Evolutionary conservation across 2,113 vertebrate genomes (phyloP).

Genomic region (Pollimyrus isidori): DNA sequence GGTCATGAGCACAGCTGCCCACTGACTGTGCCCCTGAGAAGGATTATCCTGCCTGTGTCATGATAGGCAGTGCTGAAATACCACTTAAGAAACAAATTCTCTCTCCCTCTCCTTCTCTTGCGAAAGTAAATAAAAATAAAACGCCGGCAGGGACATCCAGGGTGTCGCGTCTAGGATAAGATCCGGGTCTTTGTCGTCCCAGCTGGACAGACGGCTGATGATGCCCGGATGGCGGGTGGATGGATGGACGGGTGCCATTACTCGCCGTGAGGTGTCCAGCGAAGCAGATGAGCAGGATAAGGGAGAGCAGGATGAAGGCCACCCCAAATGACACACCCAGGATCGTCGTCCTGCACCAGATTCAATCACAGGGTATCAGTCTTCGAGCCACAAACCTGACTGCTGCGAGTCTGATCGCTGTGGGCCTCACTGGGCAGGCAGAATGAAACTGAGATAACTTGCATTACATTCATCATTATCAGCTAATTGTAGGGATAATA

Average conservation of each 20-base stretch:
- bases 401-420: neutral
- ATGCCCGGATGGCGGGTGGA: neutral
- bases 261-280: constrained; percentile 87
- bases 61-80: neutral
- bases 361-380: neutral
- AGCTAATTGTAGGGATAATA: neutral
- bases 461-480: neutral
- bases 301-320: constrained; percentile 76
- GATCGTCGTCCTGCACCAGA: constrained; percentile 67
- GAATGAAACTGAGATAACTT: neutral
- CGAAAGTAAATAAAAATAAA: no score
- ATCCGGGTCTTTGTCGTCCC: neutral
- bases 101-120: no score
- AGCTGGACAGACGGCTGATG: neutral
- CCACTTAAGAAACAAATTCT: neutral
- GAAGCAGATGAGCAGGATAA: constrained; percentile 89
- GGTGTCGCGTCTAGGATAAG: neutral
- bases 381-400: neutral
- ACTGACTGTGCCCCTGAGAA: neutral
- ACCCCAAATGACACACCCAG: constrained; percentile 87
- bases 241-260: constrained; percentile 18
- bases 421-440: neutral
- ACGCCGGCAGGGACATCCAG: neutral
- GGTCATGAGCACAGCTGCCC: neutral
- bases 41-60: neutral